phyloP scores from a whole-genome alignment of 2,113 vertebrate genomes.

The Plecturocebus donacophilus region DNA sequence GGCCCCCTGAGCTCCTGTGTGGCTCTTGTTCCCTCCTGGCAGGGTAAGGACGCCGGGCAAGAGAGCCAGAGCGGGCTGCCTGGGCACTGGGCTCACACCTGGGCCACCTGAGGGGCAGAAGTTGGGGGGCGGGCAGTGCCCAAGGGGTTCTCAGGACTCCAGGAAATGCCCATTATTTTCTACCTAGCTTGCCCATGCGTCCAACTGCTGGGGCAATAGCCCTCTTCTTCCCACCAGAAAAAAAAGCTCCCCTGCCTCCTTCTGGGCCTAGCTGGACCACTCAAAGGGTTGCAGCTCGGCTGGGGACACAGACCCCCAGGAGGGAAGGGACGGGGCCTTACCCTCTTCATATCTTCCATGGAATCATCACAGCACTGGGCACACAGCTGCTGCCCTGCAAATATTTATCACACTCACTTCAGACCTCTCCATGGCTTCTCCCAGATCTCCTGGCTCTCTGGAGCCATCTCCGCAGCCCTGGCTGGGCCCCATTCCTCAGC shows the following conservation, averaged over 20 bases:
- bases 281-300: neutral
- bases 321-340: neutral
- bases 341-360: neutral
- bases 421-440: neutral
- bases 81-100: neutral
- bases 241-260: neutral
- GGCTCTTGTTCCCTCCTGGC: neutral
- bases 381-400: neutral
- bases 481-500: neutral
- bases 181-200: neutral
- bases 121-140: rapidly evolving
- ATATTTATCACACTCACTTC: neutral
- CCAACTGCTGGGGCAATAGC: neutral
- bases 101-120: neutral
- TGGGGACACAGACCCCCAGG: neutral
- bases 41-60: neutral
- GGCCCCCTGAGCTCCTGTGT: rapidly evolving
- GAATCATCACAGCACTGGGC: neutral
- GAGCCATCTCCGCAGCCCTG: neutral
- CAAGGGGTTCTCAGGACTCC: neutral
- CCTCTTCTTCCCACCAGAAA: too few relatives aligned
- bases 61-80: neutral
- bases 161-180: neutral
- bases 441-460: neutral
- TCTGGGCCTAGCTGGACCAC: neutral